phyloP scores from a whole-genome alignment of 2,888 invertebrate species.

The Pterostichus niger region DNA sequence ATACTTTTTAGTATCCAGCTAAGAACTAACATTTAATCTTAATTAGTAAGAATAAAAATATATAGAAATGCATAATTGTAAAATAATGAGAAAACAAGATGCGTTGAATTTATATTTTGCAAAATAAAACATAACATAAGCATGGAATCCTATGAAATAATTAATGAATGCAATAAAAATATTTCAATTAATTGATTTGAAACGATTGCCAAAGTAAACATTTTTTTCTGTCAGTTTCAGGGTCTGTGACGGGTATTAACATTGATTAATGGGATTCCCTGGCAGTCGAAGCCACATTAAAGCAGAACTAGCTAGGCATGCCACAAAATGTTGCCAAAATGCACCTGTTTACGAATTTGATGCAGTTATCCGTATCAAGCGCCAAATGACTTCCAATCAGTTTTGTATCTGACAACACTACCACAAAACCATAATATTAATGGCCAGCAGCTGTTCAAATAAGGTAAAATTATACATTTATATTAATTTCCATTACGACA shows the following conservation, averaged over 20 bases:
- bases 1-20: too few species aligned
- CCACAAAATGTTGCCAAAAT: conserved; percentile 57
- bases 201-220: conserved; percentile 1
- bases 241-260: conserved; percentile 42
- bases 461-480: conserved; percentile 22
- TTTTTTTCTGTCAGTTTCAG: conserved; percentile 29
- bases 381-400: conserved; percentile 48
- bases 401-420: conserved; percentile 22
- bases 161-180: conserved; percentile 12
- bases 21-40: too few species aligned
- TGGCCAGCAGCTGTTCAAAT: conserved; percentile 10
- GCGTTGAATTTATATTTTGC: too few species aligned
- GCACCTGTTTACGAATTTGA: conserved; percentile 59
- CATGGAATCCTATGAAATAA: neutral
- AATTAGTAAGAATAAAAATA: too few species aligned
- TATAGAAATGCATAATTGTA: too few species aligned
- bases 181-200: conserved; percentile 8
- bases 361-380: conserved; percentile 45
- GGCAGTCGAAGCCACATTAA: conserved; percentile 50
- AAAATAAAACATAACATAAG: neutral
- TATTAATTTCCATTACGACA: neutral
- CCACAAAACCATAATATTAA: conserved; percentile 7
- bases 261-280: conserved; percentile 61
- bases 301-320: conserved; percentile 21
- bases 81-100: too few species aligned